Conservation (phyloP, 2,113 vertebrate species). For the Eclectus roratus region DNA sequence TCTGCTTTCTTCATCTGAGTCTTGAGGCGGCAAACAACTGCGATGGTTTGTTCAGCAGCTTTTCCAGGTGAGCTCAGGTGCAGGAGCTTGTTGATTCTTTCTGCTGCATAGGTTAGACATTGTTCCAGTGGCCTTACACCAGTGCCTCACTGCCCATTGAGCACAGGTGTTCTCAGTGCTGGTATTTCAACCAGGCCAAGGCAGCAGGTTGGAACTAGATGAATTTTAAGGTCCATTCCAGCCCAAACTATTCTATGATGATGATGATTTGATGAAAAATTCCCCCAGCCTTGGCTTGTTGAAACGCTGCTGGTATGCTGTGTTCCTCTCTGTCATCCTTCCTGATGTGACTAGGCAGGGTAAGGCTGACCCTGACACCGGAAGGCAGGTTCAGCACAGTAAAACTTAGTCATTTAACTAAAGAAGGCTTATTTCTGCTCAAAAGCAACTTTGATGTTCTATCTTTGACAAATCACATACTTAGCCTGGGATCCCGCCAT, state of each 20-base stretch:
- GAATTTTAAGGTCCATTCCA: neutral
- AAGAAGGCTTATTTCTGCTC: neutral
- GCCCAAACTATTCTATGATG: neutral
- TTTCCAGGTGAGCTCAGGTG: neutral
- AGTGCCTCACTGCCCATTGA: neutral
- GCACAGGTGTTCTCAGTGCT: neutral
- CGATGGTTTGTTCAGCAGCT: neutral
- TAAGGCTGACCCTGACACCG: neutral
- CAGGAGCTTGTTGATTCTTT: neutral
- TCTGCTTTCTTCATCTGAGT: neutral
- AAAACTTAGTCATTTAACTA: neutral
- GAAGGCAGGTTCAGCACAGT: neutral
- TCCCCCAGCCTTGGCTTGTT: neutral
- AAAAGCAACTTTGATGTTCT: neutral
- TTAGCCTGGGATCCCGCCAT: constrained; percentile 71
- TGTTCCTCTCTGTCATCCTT: neutral
- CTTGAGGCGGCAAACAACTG: neutral
- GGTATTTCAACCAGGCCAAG: neutral
- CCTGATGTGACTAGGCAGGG: neutral
- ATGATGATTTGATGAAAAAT: neutral
- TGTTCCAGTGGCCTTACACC: neutral
- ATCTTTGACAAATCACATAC: constrained; percentile 63
- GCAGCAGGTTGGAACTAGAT: neutral
- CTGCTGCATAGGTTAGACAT: neutral
- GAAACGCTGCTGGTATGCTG: neutral